Evolutionary conservation across 2,797 vertebrate genomes (phyloP).

Genomic region (Phataginus tetradactyla): DNA sequence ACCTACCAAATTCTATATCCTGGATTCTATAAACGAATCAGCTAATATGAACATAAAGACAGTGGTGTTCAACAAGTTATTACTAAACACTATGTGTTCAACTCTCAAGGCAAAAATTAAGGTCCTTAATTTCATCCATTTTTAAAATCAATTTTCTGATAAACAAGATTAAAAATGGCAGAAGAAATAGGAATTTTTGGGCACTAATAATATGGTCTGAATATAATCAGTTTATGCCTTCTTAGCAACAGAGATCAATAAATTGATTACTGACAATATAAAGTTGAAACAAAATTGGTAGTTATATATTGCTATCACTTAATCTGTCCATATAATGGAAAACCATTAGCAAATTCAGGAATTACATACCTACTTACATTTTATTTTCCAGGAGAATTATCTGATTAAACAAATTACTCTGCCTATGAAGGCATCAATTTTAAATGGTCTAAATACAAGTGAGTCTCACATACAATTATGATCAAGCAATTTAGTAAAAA

Average conservation of each 20-base stretch:
- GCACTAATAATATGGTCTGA: neutral
- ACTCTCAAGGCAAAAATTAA: neutral
- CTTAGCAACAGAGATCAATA: slow-evolving; percentile 44
- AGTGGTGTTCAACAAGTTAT: neutral
- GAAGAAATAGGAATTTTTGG: slow-evolving; percentile 42
- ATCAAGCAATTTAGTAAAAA: slow-evolving; percentile 44
- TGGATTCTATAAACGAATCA: neutral
- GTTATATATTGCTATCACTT: slow-evolving; percentile 55
- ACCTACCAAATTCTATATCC: neutral
- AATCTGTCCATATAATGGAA: slow-evolving; percentile 48
- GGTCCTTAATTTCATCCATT: neutral
- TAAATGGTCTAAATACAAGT: slow-evolving; percentile 14
- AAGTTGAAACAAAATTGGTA: slow-evolving; percentile 59
- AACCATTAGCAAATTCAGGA: slow-evolving; percentile 61
- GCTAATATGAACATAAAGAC: neutral
- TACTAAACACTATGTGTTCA: neutral
- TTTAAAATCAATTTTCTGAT: slow-evolving; percentile 47
- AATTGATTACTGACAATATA: slow-evolving; percentile 55
- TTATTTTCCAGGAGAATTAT: slow-evolving; percentile 39
- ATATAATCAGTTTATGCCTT: slow-evolving; percentile 36
- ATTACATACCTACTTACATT: neutral
- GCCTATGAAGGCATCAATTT: neutral
- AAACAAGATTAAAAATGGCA: slow-evolving; percentile 17
- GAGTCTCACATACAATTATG: slow-evolving; percentile 17
- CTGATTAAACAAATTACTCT: slow-evolving; percentile 23